Conservation (phyloP, 1,140 invertebrate species). For the Megalopta genalis region DNA sequence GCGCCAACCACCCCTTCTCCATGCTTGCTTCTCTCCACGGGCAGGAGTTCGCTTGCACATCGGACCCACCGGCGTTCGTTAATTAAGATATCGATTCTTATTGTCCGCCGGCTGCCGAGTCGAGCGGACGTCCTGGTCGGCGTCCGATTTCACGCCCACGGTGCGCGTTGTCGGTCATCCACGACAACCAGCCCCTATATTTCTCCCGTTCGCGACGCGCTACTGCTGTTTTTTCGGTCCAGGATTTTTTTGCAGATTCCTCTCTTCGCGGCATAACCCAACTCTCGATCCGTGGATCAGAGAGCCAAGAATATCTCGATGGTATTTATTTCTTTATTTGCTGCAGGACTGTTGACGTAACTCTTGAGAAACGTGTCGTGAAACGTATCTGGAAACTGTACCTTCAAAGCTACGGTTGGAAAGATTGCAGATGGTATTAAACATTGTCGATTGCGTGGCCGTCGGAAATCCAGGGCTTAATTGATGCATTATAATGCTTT, state of each 20-base stretch:
- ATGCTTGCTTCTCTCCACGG: constrained; percentile 43
- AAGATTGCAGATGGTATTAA: too few relatives aligned
- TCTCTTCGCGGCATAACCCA: background rate
- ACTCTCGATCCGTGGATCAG: too few relatives aligned
- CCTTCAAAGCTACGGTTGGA: too few relatives aligned
- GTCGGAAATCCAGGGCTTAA: too few relatives aligned
- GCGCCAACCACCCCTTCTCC: constrained; percentile 37
- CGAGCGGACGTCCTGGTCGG: constrained; percentile 68
- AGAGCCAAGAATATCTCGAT: too few relatives aligned
- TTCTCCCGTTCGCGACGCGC: background rate
- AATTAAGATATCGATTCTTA: constrained; percentile 81
- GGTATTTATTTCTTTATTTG: too few relatives aligned
- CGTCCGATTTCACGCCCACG: constrained; percentile 66
- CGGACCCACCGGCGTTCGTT: constrained; percentile 67
- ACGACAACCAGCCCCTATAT: constrained; percentile 54
- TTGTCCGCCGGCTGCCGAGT: constrained; percentile 70
- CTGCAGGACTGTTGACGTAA: too few relatives aligned
- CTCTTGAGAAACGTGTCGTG: too few relatives aligned
- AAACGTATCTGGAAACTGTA: too few relatives aligned
- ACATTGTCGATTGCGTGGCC: too few relatives aligned
- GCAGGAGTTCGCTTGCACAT: constrained; percentile 54
- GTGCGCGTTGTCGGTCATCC: constrained; percentile 61
- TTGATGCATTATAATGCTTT: too few relatives aligned
- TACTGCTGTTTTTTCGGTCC: background rate
- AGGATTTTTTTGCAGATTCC: constrained; percentile 14